A percentile compares a stretch with the other conserved stretches of the same genome.
These are phyloP conservation scores for Littorina saxatilis DNA, from an alignment of 1,140 invertebrate species.

Conservation along the genomic window DNA sequence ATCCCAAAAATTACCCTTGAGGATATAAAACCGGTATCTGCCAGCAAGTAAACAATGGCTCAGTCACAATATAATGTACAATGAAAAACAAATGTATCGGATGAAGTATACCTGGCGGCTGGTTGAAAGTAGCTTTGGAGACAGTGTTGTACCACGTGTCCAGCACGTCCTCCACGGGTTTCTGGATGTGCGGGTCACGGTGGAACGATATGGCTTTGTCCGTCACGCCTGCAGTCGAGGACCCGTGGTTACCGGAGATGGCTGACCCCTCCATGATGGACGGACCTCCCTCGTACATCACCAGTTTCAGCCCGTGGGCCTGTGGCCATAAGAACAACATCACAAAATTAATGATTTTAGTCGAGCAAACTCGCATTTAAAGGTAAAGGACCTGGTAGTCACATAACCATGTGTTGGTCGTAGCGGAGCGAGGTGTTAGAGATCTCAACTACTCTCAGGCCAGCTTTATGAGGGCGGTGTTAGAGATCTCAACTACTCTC, in stretches of 20 bases:
- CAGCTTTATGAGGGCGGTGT: too few relatives aligned
- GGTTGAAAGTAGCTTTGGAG: constrained; percentile 22
- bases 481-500: too few relatives aligned
- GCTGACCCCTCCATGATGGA: constrained; percentile 47
- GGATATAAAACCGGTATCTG: too few relatives aligned
- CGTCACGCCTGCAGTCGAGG: constrained; percentile 44
- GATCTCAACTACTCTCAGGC: too few relatives aligned
- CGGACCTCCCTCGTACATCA: constrained; percentile 55
- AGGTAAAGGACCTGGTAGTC: neutral
- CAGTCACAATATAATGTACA: too few relatives aligned
- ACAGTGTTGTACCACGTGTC: constrained; percentile 46
- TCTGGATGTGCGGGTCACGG: constrained; percentile 43
- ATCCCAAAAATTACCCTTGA: too few relatives aligned
- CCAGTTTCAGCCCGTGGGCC: constrained; percentile 49
- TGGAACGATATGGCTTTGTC: constrained; percentile 54
- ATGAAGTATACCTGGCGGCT: neutral
- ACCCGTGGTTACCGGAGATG: constrained; percentile 37
- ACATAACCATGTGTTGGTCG: too few relatives aligned
- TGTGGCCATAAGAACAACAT: neutral
- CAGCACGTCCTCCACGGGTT: constrained; percentile 42
- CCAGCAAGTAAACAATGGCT: too few relatives aligned
- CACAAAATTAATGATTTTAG: neutral
- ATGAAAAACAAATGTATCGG: too few relatives aligned
- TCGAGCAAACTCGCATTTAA: neutral
- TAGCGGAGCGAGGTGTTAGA: too few relatives aligned